Evolutionary conservation across 2,888 invertebrate genomes (phyloP).

Genomic region (Chironomus tentans): DNA sequence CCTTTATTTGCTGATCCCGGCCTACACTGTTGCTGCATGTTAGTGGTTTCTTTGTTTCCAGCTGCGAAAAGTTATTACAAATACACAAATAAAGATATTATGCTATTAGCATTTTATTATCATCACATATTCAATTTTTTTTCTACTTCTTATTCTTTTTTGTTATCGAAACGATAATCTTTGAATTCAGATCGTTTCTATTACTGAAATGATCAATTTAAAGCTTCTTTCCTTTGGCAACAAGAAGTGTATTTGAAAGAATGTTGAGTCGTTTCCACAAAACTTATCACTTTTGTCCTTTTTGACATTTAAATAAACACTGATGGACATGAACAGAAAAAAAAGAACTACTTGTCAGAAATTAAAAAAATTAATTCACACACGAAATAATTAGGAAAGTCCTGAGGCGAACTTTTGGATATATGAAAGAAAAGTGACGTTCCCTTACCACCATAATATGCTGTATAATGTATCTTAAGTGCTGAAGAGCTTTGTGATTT

Average conservation of each 20-base stretch:
- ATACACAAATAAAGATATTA: neutral
- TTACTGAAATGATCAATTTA: neutral
- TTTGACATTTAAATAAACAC: neutral
- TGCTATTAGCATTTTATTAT: neutral
- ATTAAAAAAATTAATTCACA: neutral
- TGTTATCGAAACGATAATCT: too few relatives aligned
- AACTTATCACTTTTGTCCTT: neutral
- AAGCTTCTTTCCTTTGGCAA: neutral
- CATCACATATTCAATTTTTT: neutral
- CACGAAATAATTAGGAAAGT: neutral
- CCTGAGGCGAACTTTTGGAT: neutral
- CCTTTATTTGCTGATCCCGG: slow-evolving; percentile 25
- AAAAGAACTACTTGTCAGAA: neutral
- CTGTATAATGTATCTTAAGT: neutral
- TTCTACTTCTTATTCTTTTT: neutral
- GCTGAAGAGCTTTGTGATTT: slow-evolving; percentile 9
- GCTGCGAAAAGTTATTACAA: slow-evolving; percentile 6
- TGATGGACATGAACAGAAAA: neutral
- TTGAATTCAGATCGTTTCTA: neutral
- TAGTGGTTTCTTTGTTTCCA: slow-evolving; percentile 20
- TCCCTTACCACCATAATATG: neutral
- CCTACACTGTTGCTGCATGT: slow-evolving; percentile 26
- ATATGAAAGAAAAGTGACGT: neutral
- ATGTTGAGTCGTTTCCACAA: neutral
- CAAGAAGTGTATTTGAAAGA: neutral